Percentiles rank a stretch among this genome's conserved stretches.
phyloP scores from a whole-genome alignment of 2,113 vertebrate genomes.

The Cercocebus atys region DNA sequence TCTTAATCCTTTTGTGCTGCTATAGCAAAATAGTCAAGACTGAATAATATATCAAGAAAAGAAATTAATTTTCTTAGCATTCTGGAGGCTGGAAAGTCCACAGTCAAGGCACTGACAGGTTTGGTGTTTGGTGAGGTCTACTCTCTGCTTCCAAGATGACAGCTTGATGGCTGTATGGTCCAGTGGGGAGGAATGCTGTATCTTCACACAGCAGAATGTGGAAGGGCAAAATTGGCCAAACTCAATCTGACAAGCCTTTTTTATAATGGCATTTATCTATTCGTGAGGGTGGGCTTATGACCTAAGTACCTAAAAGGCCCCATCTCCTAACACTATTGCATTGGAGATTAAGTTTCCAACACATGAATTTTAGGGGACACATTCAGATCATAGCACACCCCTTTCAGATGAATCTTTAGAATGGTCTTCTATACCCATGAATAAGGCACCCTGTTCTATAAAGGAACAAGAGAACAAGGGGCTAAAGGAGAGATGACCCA shows the following conservation, averaged over 20 bases:
- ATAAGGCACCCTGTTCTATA: neutral
- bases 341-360: neutral
- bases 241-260: neutral
- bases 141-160: neutral
- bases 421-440: neutral
- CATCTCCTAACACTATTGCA: neutral
- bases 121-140: neutral
- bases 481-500: neutral
- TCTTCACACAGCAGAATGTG: neutral
- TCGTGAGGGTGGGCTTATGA: neutral
- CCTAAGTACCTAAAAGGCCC: neutral
- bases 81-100: neutral
- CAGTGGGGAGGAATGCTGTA: neutral
- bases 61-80: neutral
- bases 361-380: neutral
- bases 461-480: neutral
- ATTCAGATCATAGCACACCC: neutral
- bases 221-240: neutral
- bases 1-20: neutral
- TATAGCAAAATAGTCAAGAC: neutral
- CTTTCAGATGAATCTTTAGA: neutral
- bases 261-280: neutral
- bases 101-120: neutral
- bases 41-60: neutral
- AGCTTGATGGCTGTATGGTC: neutral